Evolutionary conservation across 1,140 invertebrate genomes (phyloP), one percentile per base, ranked within the genome.

Genomic region (Leptestheria dahalacensis): DNA sequence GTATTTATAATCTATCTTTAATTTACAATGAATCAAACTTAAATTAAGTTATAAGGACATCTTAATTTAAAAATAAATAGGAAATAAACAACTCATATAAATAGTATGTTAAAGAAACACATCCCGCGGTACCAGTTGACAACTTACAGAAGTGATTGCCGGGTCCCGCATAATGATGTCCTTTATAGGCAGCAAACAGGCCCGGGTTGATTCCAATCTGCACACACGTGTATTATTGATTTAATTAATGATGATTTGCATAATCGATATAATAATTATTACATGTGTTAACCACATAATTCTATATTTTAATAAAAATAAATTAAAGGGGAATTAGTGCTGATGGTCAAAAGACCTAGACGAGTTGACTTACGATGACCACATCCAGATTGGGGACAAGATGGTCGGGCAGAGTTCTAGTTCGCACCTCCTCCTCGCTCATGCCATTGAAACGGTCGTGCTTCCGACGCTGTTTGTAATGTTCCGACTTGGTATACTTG

Each of bases 71-170:
- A n/a, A n/a, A n/a, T n/a, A n/a, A n/a, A n/a, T n/a, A n/a, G n/a
- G n/a, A n/a, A n/a, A n/a, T n/a, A n/a, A n/a, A n/a, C n/a, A n/a
- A n/a, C n/a, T n/a, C n/a, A n/a, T n/a, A n/a, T n/a, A n/a, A n/a
- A n/a, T n/a, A n/a, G n/a, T n/a, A n/a, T n/a, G n/a, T n/a, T n/a
- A n/a, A n/a, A n/a, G n/a, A n/a, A n/a, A n/a, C n/a, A n/a, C n/a
- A n/a, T n/a, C n/a, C n/a, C n/a, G n/a, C n/a, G n/a, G n/a, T n/a
- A n/a, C n/a, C n/a, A n/a, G n/a, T n/a, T n/a, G n/a, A n/a, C n/a
- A n/a, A n/a, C n/a, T n/a, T 74, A 85, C 94, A 98, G 74, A 97
- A 97, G 77, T 98, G 94, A 77, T 98, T 97, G 29, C 93, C 93
- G 57, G 92, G 93, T 54, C 94, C 94, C 50, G 93, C 93, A 77